phyloP scores from a whole-genome alignment of 2,113 vertebrate species.

The Pseudolaguvia tuberculata region DNA sequence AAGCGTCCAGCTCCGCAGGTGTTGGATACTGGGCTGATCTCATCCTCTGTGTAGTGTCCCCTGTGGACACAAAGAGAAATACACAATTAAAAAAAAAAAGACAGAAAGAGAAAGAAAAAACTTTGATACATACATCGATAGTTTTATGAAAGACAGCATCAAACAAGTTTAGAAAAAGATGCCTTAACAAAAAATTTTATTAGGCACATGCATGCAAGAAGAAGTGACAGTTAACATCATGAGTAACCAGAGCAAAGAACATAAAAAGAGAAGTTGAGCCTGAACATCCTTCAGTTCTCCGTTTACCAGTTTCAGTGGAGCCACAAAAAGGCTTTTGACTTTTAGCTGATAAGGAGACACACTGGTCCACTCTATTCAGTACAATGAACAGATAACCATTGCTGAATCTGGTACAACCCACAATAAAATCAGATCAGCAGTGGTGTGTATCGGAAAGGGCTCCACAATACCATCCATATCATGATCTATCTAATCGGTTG shows the following conservation, averaged over 20 bases:
- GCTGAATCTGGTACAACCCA: background rate
- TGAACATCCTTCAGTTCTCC: constrained; percentile 12
- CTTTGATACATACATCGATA: background rate
- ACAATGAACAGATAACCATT: background rate
- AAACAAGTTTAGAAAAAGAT: background rate
- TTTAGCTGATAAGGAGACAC: constrained; percentile 4
- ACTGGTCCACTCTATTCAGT: background rate
- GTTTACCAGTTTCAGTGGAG: background rate
- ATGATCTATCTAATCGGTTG: background rate
- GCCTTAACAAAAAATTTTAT: background rate
- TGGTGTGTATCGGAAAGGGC: too few species aligned
- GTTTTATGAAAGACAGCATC: background rate
- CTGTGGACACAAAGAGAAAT: constrained; percentile 70
- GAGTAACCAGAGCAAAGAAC: constrained; percentile 17
- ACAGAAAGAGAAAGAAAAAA: background rate
- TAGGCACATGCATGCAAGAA: background rate
- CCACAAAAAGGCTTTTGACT: constrained; percentile 16
- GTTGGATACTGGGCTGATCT: constrained; percentile 98
- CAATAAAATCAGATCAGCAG: background rate
- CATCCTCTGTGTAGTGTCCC: constrained; percentile 99
- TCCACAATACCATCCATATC: too few species aligned
- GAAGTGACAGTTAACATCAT: background rate
- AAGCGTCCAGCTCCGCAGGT: constrained; percentile 99
- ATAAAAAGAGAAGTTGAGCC: background rate
- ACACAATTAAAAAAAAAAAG: constrained; percentile 17